Evolutionary conservation across 2,888 invertebrate genomes (phyloP), one percentile per base, ranked within the genome.

Genomic region (Eledona agricola): DNA sequence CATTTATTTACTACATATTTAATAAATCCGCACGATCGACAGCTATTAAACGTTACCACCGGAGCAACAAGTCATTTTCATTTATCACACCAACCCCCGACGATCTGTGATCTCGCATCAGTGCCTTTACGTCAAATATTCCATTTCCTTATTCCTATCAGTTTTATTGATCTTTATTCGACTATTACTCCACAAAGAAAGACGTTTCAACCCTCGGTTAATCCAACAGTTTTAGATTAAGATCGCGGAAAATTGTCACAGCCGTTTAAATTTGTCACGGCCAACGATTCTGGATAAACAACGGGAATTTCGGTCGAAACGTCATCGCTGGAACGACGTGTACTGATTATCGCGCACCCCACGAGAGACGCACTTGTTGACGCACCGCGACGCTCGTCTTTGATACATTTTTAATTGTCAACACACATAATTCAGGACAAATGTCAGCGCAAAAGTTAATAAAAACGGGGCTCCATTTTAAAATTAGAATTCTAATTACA

Each of bases 1-100:
- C 60, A 67, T 66, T 68, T 63, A 66, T 67, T 64, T 60, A 64
- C 60, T 61, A 63, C 62, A 64, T 64, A 67, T 47, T 47, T 63
- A 60, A 62, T 66, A 63, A 63, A 63, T 66, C 62, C 55, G 28
- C n/a, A n/a, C 35, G 28, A 56, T 53, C 60, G 59, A 57, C 60
- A 58, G 57, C 58, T 60, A 58, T 58, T 47, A 47, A 47, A 60
- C 28, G 47, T 32, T 43, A 55, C 38, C 25, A 37, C 40, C 5
- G 37, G 49, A 57, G 65, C 68, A 68, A 68, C 66, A 68, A 66
- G 68, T 68, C 52, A 51, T 51, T 51, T 25, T 49, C 56, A 54
- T 54, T 58, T 53, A 58, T 56, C 52, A 55, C 23, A 12, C 19
- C 7, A 20, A 38, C 32, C 35, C 43, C 20, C 43, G 22, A 23